Conservation (phyloP, 2,888 invertebrate species). For the Volucella inflata region DNA sequence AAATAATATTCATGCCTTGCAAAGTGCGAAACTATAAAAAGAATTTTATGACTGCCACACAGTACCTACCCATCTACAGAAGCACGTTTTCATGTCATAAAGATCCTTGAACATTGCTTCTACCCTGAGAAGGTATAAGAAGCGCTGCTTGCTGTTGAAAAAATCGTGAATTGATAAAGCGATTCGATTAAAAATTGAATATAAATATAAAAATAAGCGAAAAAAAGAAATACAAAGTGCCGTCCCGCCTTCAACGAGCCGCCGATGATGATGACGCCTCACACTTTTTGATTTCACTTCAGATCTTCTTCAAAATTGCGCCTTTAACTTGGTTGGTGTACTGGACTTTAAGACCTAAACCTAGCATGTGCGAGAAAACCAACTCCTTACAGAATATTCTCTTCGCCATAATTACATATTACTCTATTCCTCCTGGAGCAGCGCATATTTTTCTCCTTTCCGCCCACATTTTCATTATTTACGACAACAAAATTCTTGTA, state of each 20-base stretch:
- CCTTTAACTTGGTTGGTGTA: background rate
- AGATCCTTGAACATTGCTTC: slow-evolving; percentile 62
- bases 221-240: slow-evolving; percentile 29
- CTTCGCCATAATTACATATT: slow-evolving; percentile 72
- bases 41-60: slow-evolving; percentile 64
- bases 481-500: slow-evolving; percentile 68
- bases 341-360: slow-evolving; percentile 37
- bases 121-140: slow-evolving; percentile 1
- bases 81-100: slow-evolving; percentile 73
- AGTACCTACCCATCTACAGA: slow-evolving; percentile 60
- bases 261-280: slow-evolving; percentile 54
- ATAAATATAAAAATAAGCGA: too few relatives aligned
- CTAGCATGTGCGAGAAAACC: slow-evolving; percentile 66
- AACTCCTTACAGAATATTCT: slow-evolving; percentile 57
- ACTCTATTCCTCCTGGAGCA: slow-evolving; percentile 76
- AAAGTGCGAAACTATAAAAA: slow-evolving; percentile 73
- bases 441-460: slow-evolving; percentile 76
- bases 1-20: slow-evolving; percentile 66
- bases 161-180: slow-evolving; percentile 73
- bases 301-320: too few relatives aligned
- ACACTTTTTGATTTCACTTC: background rate
- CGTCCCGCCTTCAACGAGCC: slow-evolving; percentile 60
- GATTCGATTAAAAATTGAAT: slow-evolving; percentile 64
- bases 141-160: slow-evolving; percentile 2
- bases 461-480: slow-evolving; percentile 77